phyloP scores from a whole-genome alignment of 2,113 vertebrate genomes.

The Rhegmatorhina hoffmannsi region DNA sequence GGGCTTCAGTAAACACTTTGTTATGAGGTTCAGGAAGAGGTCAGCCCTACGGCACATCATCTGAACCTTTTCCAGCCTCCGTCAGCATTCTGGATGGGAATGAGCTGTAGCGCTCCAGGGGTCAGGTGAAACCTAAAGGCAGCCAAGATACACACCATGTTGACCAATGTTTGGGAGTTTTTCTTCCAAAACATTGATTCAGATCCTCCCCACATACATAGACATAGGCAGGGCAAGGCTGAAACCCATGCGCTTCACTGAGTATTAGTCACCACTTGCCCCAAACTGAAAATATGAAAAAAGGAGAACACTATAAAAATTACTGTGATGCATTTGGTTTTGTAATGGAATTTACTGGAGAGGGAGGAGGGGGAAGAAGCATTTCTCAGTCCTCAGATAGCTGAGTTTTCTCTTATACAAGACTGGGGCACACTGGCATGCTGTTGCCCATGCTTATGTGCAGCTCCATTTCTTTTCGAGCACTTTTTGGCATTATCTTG shows the following conservation, averaged over 20 bases:
- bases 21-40: background rate
- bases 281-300: background rate
- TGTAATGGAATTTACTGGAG: background rate
- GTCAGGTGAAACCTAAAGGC: background rate
- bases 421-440: background rate
- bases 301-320: background rate
- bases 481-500: background rate
- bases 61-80: background rate
- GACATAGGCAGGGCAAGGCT: background rate
- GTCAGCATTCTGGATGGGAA: background rate
- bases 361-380: background rate
- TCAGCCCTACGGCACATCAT: background rate
- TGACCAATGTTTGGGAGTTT: background rate
- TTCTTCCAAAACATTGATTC: background rate
- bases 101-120: background rate
- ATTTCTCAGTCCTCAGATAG: background rate
- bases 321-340: background rate
- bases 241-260: background rate
- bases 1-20: background rate
- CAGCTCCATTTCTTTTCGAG: background rate
- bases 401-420: background rate
- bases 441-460: rapidly evolving
- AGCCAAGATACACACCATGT: conserved; percentile 2
- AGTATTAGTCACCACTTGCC: background rate
- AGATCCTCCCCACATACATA: background rate